phyloP scores from a whole-genome alignment of 2,113 vertebrate genomes.

The Microtus montanus region DNA sequence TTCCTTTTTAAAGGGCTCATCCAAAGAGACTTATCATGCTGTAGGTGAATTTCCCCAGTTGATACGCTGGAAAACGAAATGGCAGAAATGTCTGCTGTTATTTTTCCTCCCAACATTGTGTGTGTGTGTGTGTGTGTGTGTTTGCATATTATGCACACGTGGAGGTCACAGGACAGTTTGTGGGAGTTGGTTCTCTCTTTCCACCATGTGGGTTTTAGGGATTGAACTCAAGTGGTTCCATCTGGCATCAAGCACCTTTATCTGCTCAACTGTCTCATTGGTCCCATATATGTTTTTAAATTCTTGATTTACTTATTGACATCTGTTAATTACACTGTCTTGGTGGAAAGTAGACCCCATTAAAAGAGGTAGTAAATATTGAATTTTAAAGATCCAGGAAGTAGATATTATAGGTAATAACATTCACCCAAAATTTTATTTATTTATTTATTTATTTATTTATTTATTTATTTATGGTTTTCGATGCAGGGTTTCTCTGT shows the following conservation, averaged over 20 bases:
- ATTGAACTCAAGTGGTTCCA: background rate
- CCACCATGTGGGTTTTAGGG: background rate
- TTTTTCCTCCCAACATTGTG: background rate
- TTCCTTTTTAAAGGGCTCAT: constrained; percentile 1
- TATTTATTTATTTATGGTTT: too few species aligned
- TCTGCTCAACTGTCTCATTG: background rate
- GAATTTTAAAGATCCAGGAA: constrained; percentile 55
- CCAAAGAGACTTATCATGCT: constrained; percentile 25
- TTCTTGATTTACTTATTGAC: background rate
- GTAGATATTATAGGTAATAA: background rate
- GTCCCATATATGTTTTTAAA: constrained; percentile 2
- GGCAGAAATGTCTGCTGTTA: background rate
- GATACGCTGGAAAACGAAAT: constrained; percentile 7
- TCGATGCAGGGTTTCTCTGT: too few species aligned
- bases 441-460: too few species aligned
- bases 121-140: background rate
- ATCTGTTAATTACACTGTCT: background rate
- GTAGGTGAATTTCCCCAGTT: background rate
- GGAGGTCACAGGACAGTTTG: background rate
- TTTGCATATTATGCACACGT: background rate
- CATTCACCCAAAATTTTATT: background rate
- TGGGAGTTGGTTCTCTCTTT: background rate
- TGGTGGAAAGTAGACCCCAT: constrained; percentile 16
- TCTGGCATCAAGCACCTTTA: background rate
- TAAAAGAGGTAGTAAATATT: constrained; percentile 10